phyloP scores from a whole-genome alignment of 2,888 invertebrate genomes.

The Erannis defoliaria region DNA sequence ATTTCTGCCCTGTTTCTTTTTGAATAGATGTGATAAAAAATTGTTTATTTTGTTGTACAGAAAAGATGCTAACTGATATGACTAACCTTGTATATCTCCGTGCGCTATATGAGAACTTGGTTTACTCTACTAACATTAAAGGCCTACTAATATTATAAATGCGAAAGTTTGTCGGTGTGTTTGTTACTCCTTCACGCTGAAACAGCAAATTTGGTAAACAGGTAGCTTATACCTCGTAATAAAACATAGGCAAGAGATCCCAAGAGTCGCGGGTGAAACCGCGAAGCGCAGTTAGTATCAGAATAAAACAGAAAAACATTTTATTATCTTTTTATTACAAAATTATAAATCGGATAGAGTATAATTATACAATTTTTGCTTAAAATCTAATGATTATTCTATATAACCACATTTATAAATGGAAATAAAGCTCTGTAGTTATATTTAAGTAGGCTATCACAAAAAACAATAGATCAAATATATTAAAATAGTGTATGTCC shows the following conservation, averaged over 20 bases:
- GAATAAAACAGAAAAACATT: background rate
- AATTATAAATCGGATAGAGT: conserved; percentile 11
- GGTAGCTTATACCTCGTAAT: no score
- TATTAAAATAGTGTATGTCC: no score
- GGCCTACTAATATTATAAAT: no score
- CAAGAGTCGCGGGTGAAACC: background rate
- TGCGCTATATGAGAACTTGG: background rate
- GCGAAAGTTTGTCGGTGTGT: no score
- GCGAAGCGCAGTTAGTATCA: background rate
- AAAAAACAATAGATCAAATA: no score
- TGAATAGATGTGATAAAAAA: no score
- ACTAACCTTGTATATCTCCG: background rate
- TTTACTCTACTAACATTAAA: background rate
- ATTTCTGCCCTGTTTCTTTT: no score
- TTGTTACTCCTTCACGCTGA: no score
- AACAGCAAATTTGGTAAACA: no score
- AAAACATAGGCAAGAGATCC: no score
- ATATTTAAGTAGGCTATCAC: background rate
- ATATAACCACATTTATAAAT: background rate
- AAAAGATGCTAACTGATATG: no score
- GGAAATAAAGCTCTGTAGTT: background rate
- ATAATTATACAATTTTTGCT: background rate
- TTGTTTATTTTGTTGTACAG: no score
- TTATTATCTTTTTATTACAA: conserved; percentile 14
- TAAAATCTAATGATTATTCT: background rate